Evolutionary conservation across 2,113 vertebrate species (phyloP), one percentile per base, ranked within the genome.

Genomic region (Nibea coibor): DNA sequence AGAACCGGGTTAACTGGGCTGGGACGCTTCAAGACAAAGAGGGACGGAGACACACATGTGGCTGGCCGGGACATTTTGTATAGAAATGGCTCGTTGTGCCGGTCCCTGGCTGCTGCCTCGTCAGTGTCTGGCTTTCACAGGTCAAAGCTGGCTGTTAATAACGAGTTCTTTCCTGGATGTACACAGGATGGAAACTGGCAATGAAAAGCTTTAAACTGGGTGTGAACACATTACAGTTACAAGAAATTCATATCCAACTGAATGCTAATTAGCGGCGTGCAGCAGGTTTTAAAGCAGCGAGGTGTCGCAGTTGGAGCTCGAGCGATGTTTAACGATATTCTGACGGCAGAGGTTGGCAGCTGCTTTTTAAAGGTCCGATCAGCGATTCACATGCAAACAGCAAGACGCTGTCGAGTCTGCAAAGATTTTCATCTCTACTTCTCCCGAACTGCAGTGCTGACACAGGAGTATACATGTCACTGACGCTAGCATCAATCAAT

Each of bases 1-100:
- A 68, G 31, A 31, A 64, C 53, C 69, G 24, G 20, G 64, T 71
- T 35, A 51, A 47, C 64, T 19, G 28, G 50, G 35, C 35, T 39
- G 35, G 35, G 35, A 39, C 8, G 35, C 35, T 39, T 39, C 35
- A 39, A 45, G 42, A 3, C 9, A 43, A 10, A 10, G 42, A 43
- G 42, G 11, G 10, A 53, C 19, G 24, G 4, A 53, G 3, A 24
- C 53, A 17, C 2, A 6, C 43, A 50, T 0, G 0, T 43, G 1
- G 24, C 54, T 35, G 43, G 31, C 2, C 43, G 12, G 43, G 12
- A 10, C 43, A 4, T 45, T 48, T 42, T 20, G 59, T 39, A 7
- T 39, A 39, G 35, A 35, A 35, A 35, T 8, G 53, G 4, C 10
- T 51, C 42, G 14, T 24, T 39, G 17, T 61, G 58, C 16, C 51